These are phyloP conservation scores for Buphagus erythrorhynchus DNA, from an alignment of 2,797 vertebrate species.

Conservation along the genomic window DNA sequence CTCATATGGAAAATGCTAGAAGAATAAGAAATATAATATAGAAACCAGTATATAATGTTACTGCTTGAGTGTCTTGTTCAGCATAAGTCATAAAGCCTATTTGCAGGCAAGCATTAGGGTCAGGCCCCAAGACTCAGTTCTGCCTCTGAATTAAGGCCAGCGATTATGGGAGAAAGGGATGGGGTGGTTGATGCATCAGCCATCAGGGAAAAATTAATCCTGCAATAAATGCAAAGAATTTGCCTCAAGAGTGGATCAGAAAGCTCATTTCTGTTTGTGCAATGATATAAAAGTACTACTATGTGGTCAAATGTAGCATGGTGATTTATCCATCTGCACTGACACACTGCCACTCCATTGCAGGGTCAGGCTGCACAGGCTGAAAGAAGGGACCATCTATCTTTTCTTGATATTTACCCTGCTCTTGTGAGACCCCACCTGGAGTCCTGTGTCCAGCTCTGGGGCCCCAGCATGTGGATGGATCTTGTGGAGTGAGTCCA, in stretches of 20 bases:
- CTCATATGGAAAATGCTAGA: background rate
- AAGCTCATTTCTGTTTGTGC: background rate
- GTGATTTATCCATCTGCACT: background rate
- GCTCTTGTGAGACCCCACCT: background rate
- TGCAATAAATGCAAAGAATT: background rate
- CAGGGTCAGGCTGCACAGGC: background rate
- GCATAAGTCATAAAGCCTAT: background rate
- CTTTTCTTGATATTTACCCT: background rate
- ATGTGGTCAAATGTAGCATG: background rate
- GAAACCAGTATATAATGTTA: background rate
- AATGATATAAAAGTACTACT: background rate
- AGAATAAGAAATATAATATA: background rate
- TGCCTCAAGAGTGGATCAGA: background rate
- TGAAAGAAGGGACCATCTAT: background rate
- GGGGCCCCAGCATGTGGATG: background rate
- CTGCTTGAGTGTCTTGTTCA: background rate
- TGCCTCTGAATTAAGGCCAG: background rate
- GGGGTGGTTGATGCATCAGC: background rate
- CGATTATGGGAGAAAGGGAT: background rate
- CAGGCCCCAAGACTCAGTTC: background rate
- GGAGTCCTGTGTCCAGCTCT: background rate
- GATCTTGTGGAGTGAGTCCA: background rate
- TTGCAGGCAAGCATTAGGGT: background rate
- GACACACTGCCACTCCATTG: accelerated
- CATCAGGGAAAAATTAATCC: background rate